Base-by-base conservation (phyloP, 2,888 invertebrate genomes). In the Pogonocherus hispidulus region DNA sequence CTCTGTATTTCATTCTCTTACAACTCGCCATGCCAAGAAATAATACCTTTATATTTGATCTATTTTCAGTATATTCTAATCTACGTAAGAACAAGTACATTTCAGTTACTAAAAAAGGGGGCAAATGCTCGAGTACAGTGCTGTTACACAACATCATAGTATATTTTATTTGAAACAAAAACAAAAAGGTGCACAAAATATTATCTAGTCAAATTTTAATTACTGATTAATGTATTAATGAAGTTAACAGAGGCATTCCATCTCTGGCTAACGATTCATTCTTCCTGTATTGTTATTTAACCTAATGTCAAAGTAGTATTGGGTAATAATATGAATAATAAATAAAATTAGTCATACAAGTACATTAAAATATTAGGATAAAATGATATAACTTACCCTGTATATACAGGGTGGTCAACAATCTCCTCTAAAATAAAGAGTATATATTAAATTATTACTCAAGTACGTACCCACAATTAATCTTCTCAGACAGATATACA, bases 171-270 rank as follows among this genome's bases (percentile, higher is more conserved):
- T 16, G 8, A 22, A 44, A 44, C 18, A 14, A 54, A 35, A 35
- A 18, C 11, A 18, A 16, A 46, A 5, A 19, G 27, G 47, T 59
- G 59, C 59, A 59, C 19, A 23, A 14, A 19, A 27, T 14, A 47
- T 32, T 47, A 47, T 47, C 59, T 47, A 59, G 8, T 32, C 22
- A 47, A 41, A 41, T 20, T 55, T 19, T 35, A 47, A 59, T 59
- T 35, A 32, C 18, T 32, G 59, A 59, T 59, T 59, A 59, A 59
- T 59, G 11, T 59, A 59, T 59, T 59, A 59, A 59, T 59, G 32
- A 59, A 59, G 59, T 59, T 59, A 59, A 59, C 23, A n/a, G 19
- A 46, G 47, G 59, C 59, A 59, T 59, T 59, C 47, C 47, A 59
- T 59, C 19, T 49, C n/a, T 18, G 16, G 19, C 47, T 19, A 59